Conservation (phyloP, 2,113 vertebrate genomes). For the Poeciliopsis retropinna region DNA sequence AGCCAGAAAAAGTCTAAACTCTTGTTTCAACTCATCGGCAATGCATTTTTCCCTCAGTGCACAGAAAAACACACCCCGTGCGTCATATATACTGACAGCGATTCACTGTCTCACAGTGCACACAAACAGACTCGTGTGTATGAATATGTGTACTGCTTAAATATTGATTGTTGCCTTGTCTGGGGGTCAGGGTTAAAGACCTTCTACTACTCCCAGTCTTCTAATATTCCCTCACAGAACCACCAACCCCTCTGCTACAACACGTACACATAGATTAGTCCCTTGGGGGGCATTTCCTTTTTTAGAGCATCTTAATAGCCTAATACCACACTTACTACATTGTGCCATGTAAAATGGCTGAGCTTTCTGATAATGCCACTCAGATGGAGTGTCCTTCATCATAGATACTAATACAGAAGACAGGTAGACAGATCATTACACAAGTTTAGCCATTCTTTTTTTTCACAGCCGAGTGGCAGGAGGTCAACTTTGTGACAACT, state of each 20-base stretch:
- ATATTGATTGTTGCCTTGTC: constrained; percentile 79
- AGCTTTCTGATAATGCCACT: constrained; percentile 30
- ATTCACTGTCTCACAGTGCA: constrained; percentile 27
- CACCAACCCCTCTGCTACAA: constrained; percentile 33
- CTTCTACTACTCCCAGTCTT: constrained; percentile 64
- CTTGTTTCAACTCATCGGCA: constrained; percentile 29
- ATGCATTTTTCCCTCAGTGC: constrained; percentile 24
- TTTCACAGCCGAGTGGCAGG: constrained; percentile 18
- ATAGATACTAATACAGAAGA: constrained; percentile 9
- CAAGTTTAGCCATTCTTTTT: constrained; percentile 7
- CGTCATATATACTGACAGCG: constrained; percentile 55
- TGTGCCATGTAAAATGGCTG: constrained; percentile 28
- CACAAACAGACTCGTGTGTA: background rate
- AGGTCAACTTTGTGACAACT: constrained; percentile 36
- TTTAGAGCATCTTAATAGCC: constrained; percentile 33
- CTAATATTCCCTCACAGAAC: constrained; percentile 75
- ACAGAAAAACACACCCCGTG: constrained; percentile 57
- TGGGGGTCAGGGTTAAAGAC: constrained; percentile 78
- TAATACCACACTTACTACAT: constrained; percentile 19
- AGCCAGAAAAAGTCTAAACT: constrained; percentile 25
- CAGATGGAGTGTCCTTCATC: constrained; percentile 9
- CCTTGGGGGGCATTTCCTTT: constrained; percentile 37
- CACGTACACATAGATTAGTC: constrained; percentile 54
- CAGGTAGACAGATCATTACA: constrained; percentile 14
- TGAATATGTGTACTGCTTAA: constrained; percentile 56